Conservation (phyloP, 2,113 vertebrate genomes). For the Gasterosteus aculeatus region DNA sequence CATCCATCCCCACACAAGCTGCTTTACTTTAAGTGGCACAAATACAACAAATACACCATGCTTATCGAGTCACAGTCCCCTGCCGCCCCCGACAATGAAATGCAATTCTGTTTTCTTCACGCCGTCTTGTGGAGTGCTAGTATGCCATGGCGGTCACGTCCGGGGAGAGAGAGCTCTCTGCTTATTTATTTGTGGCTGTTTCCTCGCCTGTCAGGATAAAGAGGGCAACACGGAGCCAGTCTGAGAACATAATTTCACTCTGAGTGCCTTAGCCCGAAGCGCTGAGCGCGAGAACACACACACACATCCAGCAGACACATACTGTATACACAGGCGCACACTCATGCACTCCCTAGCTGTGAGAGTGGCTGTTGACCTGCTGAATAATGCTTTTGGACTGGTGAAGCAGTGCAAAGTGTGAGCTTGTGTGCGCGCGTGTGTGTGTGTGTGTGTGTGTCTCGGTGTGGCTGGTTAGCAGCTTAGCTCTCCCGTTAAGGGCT, state of each 20-base stretch:
- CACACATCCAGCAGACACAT: conserved; percentile 18
- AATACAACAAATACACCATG: conserved; percentile 74
- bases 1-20: conserved; percentile 57
- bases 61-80: conserved; percentile 71
- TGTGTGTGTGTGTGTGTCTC: conserved; percentile 46
- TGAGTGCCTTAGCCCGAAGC: conserved; percentile 78
- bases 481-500: conserved; percentile 76
- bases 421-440: conserved; percentile 29
- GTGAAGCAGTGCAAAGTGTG: conserved; percentile 44
- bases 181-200: conserved; percentile 81
- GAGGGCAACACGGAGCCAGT: conserved; percentile 75
- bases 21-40: conserved; percentile 75
- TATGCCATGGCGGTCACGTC: conserved; percentile 77
- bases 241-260: conserved; percentile 81
- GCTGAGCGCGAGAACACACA: conserved; percentile 40
- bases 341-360: conserved; percentile 38
- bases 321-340: conserved; percentile 38
- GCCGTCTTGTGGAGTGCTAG: conserved; percentile 61
- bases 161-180: conserved; percentile 62
- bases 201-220: conserved; percentile 80
- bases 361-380: conserved; percentile 75
- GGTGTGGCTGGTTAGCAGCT: conserved; percentile 72
- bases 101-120: conserved; percentile 68
- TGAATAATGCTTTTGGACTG: conserved; percentile 75
- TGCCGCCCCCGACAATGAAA: conserved; percentile 66